phyloP scores from a whole-genome alignment of 1,140 invertebrate species.

The Lamellibrachia luymesi region DNA sequence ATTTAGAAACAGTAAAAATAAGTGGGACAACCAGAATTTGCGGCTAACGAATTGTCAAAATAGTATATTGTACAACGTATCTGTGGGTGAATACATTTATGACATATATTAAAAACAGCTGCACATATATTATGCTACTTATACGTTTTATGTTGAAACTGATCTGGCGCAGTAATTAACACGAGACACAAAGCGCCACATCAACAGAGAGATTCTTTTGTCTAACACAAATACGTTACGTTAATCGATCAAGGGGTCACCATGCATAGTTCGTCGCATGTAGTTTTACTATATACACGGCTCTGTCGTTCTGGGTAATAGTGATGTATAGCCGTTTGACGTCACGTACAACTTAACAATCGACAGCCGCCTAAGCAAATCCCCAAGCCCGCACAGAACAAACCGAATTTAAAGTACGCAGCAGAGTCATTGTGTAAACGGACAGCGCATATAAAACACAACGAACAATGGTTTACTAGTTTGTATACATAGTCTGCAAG shows the following conservation, averaged over 20 bases:
- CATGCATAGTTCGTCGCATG: not conserved
- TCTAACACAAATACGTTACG: not conserved
- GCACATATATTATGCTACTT: not conserved
- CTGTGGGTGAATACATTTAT: not conserved
- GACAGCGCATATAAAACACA: not conserved
- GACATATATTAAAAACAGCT: not conserved
- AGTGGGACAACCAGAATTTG: not conserved
- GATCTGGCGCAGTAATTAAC: not conserved
- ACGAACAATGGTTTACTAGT: not conserved
- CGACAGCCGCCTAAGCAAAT: not conserved
- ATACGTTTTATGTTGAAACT: not conserved
- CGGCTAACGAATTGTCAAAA: not conserved
- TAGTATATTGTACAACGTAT: not conserved
- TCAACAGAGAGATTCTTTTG: not conserved
- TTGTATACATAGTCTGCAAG: not conserved
- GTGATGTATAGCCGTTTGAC: not conserved
- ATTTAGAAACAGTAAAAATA: not conserved
- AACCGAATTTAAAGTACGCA: not conserved
- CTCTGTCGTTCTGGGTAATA: not conserved
- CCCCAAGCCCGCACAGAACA: not conserved
- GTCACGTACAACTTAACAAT: not conserved
- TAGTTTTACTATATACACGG: not conserved
- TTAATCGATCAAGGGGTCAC: not conserved
- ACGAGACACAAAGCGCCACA: not conserved
- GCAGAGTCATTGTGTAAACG: not conserved